These are phyloP conservation scores for Passer domesticus DNA, from an alignment of 2,113 vertebrate genomes.

Conservation along the genomic window DNA sequence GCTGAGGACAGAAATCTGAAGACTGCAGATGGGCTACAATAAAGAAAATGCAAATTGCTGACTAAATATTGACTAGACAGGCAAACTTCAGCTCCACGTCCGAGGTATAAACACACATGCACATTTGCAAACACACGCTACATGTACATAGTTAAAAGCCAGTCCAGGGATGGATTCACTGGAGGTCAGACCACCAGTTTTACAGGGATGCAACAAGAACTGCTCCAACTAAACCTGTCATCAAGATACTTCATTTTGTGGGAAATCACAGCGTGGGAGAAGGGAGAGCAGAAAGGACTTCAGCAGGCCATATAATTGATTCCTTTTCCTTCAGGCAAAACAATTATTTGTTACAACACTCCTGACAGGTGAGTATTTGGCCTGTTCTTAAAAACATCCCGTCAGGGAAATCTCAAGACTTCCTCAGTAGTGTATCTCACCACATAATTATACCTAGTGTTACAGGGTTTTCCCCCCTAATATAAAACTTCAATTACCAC, in stretches of 20 bases:
- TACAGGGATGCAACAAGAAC: background rate
- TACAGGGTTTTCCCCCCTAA: fast-evolving
- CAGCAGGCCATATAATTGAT: background rate
- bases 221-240: background rate
- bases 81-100: background rate
- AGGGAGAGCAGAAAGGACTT: background rate
- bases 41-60: background rate
- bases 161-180: background rate
- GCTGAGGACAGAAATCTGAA: background rate
- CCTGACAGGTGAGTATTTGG: background rate
- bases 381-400: background rate
- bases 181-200: background rate
- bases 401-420: background rate
- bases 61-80: background rate
- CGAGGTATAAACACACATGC: fast-evolving
- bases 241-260: background rate
- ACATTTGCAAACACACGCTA: fast-evolving
- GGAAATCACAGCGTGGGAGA: background rate
- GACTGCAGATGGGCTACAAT: background rate
- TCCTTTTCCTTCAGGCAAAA: background rate
- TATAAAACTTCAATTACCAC: background rate
- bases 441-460: background rate
- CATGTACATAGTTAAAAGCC: background rate
- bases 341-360: background rate
- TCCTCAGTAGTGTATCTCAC: background rate